These are phyloP conservation scores for Tricholauxania praeusta DNA, from an alignment of 2,888 invertebrate genomes.

Conservation along the genomic window DNA sequence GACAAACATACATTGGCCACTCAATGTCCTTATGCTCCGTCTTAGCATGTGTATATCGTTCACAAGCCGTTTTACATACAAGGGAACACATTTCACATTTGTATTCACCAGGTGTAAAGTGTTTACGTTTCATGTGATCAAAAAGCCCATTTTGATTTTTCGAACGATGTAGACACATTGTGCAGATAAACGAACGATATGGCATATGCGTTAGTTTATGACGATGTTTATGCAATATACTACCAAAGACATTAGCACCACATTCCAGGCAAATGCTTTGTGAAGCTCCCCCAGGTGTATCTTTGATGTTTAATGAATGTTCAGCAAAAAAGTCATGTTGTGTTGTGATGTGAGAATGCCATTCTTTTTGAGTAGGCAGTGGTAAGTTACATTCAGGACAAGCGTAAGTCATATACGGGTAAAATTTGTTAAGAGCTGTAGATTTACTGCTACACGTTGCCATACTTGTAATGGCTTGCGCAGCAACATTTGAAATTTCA, in stretches of 20 bases:
- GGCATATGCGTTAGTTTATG: constrained; percentile 46
- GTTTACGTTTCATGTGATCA: constrained; percentile 40
- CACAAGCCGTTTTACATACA: constrained; percentile 30
- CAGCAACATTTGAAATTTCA: no score
- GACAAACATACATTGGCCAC: constrained; percentile 41
- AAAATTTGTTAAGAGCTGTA: constrained; percentile 40
- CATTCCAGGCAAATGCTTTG: constrained; percentile 40
- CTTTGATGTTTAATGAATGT: constrained; percentile 31
- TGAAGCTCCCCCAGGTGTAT: constrained; percentile 16
- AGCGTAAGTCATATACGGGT: constrained; percentile 41
- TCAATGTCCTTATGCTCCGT: constrained; percentile 35
- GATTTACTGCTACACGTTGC: constrained; percentile 27
- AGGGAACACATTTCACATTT: constrained; percentile 39
- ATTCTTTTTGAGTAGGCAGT: constrained; percentile 34
- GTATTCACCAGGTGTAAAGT: constrained; percentile 39
- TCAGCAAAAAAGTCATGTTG: constrained; percentile 42
- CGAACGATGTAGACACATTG: constrained; percentile 38
- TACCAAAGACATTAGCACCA: constrained; percentile 19
- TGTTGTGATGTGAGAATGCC: constrained; percentile 41
- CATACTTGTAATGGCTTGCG: constrained; percentile 13
- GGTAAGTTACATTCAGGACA: constrained; percentile 46
- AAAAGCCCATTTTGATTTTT: constrained; percentile 36
- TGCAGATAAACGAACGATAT: constrained; percentile 44
- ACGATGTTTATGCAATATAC: constrained; percentile 30
- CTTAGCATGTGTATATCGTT: constrained; percentile 40